Percentiles rank a stretch among this genome's conserved stretches.
These are phyloP conservation scores for Drosophila auraria DNA, from an alignment of 1,140 invertebrate species.

Conservation along the genomic window DNA sequence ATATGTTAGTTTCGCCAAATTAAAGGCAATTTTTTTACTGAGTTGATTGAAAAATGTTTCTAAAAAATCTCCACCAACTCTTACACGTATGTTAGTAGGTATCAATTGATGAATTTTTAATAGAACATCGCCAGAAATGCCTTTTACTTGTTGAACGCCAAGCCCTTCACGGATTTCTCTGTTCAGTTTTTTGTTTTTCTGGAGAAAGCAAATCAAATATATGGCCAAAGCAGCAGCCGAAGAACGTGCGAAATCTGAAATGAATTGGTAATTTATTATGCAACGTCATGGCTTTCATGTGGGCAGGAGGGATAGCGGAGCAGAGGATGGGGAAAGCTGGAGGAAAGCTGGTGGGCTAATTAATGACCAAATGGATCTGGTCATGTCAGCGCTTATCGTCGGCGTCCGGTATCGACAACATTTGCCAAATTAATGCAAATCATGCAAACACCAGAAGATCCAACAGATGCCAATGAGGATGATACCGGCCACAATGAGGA, in stretches of 20 bases:
- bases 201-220: conserved; percentile 50
- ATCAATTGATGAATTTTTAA: conserved; percentile 35
- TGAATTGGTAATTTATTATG: conserved; percentile 82
- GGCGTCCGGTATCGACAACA: conserved; percentile 76
- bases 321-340: not conserved
- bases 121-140: conserved; percentile 27
- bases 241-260: conserved; percentile 65
- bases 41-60: not conserved
- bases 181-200: conserved; percentile 6
- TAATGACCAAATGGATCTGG: conserved; percentile 77
- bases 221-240: conserved; percentile 27
- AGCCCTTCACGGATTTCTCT: not conserved
- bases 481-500: conserved; percentile 7
- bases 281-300: conserved; percentile 65
- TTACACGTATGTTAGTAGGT: not conserved
- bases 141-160: conserved; percentile 44
- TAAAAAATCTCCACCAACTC: not conserved
- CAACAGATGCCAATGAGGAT: conserved; percentile 34
- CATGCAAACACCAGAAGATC: conserved; percentile 73
- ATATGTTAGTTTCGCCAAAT: not conserved
- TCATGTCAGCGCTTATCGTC: conserved; percentile 78
- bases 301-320: not conserved
- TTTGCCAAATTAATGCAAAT: conserved; percentile 84
- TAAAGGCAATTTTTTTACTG: not conserved
- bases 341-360: conserved; percentile 70